Evolutionary conservation across 2,888 invertebrate species (phyloP).

Genomic region (Ctena decussata): DNA sequence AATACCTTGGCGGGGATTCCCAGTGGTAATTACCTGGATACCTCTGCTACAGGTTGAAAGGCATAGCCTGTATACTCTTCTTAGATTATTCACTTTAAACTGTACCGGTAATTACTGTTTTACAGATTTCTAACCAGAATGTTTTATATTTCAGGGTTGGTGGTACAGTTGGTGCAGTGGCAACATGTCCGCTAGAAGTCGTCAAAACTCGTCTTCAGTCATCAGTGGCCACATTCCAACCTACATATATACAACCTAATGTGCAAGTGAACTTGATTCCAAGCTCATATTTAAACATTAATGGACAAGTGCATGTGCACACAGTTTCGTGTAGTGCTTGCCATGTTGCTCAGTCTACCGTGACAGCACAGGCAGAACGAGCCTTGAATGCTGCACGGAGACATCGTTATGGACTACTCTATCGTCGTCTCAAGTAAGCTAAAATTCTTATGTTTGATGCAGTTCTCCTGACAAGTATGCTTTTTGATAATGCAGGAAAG

Average conservation of each 20-base stretch:
- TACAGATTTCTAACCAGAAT: too few species aligned
- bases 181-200: conserved; percentile 99
- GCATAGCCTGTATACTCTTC: too few species aligned
- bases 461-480: too few species aligned
- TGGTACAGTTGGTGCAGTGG: conserved; percentile 98
- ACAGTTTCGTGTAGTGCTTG: background rate
- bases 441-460: too few species aligned
- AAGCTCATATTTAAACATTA: background rate
- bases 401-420: conserved; percentile 78
- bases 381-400: conserved; percentile 55
- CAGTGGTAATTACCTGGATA: too few species aligned
- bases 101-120: too few species aligned
- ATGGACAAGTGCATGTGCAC: conserved; percentile 7
- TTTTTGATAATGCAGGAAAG: too few species aligned
- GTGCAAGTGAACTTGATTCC: conserved; percentile 10
- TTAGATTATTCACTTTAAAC: too few species aligned
- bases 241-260: conserved; percentile 62
- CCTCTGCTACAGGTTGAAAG: too few species aligned
- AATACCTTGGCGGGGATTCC: too few species aligned
- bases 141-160: conserved; percentile 92
- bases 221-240: conserved; percentile 90
- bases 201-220: conserved; percentile 99
- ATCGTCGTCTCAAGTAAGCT: conserved; percentile 74
- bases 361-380: conserved; percentile 52
- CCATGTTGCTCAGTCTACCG: conserved; percentile 1